Conservation (phyloP, 2,113 vertebrate species). For the Nesoenas mayeri region DNA sequence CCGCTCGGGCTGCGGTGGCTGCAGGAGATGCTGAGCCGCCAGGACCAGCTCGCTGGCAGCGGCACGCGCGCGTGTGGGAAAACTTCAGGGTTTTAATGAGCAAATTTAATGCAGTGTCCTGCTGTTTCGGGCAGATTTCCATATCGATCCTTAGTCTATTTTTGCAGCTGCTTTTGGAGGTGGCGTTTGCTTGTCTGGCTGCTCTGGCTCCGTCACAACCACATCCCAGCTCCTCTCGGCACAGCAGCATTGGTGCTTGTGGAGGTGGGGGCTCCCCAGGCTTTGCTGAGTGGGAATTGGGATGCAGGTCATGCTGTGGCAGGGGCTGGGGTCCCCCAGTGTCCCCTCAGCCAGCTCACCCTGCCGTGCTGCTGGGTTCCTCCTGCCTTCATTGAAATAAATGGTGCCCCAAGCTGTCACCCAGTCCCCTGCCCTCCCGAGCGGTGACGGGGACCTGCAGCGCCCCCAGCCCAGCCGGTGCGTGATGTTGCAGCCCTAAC, state of each 20-base stretch:
- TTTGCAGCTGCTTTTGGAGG: not conserved
- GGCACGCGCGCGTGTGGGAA: rapidly evolving
- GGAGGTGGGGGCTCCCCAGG: not conserved
- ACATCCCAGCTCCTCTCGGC: not conserved
- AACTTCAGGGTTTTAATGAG: not conserved
- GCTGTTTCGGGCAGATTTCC: conserved; percentile 43
- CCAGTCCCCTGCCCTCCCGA: rapidly evolving
- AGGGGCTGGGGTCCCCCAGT: not conserved
- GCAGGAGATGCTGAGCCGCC: not conserved
- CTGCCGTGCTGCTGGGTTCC: not conserved
- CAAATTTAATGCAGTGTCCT: not conserved
- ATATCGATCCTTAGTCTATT: conserved; percentile 16
- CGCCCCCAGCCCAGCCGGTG: not conserved
- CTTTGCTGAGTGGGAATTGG: not conserved
- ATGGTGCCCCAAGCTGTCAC: not conserved
- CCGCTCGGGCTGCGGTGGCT: not conserved
- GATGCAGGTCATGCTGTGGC: not conserved
- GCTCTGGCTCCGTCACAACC: not conserved
- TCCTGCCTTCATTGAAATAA: not conserved
- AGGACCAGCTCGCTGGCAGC: not conserved
- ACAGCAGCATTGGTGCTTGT: rapidly evolving
- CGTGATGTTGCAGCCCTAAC: not conserved
- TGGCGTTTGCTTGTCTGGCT: conserved; percentile 14
- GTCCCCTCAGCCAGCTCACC: not conserved
- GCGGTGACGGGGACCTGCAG: not conserved